Base-by-base conservation (phyloP, 2,888 invertebrate species). In the Allolobophora icterica region DNA sequence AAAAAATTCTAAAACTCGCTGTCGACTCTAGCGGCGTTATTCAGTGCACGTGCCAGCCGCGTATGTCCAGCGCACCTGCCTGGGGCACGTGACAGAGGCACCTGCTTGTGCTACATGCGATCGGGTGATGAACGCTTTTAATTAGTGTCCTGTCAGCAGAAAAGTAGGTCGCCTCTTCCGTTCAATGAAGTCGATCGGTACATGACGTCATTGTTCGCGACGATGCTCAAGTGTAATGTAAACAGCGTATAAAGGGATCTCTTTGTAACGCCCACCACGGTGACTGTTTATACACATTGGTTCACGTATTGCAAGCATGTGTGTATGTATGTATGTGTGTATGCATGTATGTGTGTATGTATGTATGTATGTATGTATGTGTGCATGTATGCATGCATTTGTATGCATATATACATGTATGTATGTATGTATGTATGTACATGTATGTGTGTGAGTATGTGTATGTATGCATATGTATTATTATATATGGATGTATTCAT, bases 331-430 rank as follows among this genome's bases (percentile, higher is more conserved):
- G 71, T 71, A 71, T 71, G 71, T n/a, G n/a, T 71, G n/a, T 71
- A n/a, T 71, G 30, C n/a, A n/a, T n/a, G n/a, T 71, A n/a, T n/a
- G 71, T n/a, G 11, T n/a, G n/a, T 71, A n/a, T 71, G n/a, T 71
- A n/a, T 71, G n/a, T 71, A n/a, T 71, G 71, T 71, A 71, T n/a
- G 71, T n/a, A 71, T 52, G 52, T 52, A 34, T 84, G 84, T 33
- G 33, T 34, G 30, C 33, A 84, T 34, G 35, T n/a, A 84, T 34
- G 35, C 8, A 84, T n/a, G 34, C 30, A 84, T 84, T 3, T 84
- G 30, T 84, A 30, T 84, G 30, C 30, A 17, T 84, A 84, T 84
- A 17, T 84, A n/a, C n/a, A 84, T 84, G 30, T 84, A 34, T 84
- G 35, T 84, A 84, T 35, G 35, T 30, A 35, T 33, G 84, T 84